Evolutionary conservation across 2,888 invertebrate species (phyloP).

Genomic region (Seira musarum): DNA sequence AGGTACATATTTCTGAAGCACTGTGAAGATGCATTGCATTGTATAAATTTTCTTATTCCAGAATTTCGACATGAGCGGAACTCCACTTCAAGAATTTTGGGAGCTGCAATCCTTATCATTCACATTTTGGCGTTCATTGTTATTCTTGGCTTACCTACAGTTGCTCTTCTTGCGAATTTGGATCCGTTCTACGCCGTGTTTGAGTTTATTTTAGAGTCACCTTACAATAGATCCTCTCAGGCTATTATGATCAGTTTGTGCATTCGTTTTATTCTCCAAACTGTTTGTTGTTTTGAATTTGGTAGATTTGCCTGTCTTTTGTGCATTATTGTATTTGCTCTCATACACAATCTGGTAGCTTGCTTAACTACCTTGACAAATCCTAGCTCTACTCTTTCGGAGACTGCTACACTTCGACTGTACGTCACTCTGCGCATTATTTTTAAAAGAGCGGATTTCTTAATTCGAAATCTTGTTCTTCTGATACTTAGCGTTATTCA

Average conservation of each 20-base stretch:
- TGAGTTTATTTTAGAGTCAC: conserved; percentile 13
- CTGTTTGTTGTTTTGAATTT: conserved; percentile 2
- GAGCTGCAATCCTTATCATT: background rate
- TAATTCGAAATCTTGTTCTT: background rate
- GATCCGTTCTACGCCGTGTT: conserved; percentile 33
- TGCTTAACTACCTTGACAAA: background rate
- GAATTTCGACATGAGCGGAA: background rate
- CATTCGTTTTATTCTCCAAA: background rate
- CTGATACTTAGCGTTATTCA: background rate
- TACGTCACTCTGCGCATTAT: background rate
- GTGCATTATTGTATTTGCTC: too few species aligned
- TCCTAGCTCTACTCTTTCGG: background rate
- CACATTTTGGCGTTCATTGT: background rate
- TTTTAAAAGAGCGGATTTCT: background rate
- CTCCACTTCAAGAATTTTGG: background rate
- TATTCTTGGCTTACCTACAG: background rate
- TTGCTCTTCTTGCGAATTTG: conserved; percentile 3
- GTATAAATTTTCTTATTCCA: background rate
- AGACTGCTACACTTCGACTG: background rate
- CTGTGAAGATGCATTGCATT: too few species aligned
- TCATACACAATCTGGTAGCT: too few species aligned
- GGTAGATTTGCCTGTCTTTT: too few species aligned
- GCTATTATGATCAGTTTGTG: background rate
- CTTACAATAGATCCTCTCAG: background rate
- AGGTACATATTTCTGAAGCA: too few species aligned